Evolutionary conservation across 2,797 vertebrate species (phyloP), one percentile per base, ranked within the genome.

Genomic region (Bryconaethiops microstoma): DNA sequence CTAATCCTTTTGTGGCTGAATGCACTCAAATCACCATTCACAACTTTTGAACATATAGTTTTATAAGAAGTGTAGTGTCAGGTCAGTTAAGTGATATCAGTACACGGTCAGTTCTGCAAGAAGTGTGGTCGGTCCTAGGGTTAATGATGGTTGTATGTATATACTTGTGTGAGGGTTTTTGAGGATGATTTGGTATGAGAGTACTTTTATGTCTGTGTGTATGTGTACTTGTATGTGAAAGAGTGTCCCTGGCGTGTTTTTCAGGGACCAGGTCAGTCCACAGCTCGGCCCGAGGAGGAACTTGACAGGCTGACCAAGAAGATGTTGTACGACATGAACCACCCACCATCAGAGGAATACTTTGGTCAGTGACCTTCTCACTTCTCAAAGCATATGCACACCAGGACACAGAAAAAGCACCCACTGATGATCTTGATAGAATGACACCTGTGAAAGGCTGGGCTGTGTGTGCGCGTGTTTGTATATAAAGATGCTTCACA

Each of bases 291-390:
- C 17, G 98, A 99, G 82, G 98, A 99, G 67, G 98, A 99, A 85
- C 91, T 99, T 29, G 98, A 99, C 77, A 96, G 97, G 52, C 94
- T 99, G 84, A 99, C 98, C 88, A 99, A 99, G 93, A 99, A 99
- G 94, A 99, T 99, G 97, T 91, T 99, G 80, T 97, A 94, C 74
- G 98, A 99, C 89, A 99, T 99, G 98, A 96, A 99, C 89, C 94
- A 99, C 88, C 98, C 98, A 25, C 98, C 98, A 0, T 93, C 97
- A 0, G 96, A 98, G 86, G 95, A 99, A 2, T 99, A 98, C 88
- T 99, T 99, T 74, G 98, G 98, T 99, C 90, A 96, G 79, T 84
- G 40, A n/a, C 21, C 19, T 62, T 54, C 42, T 2, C 16, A 75
- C 40, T 14, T 21, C 12, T 12, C 40, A 12, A 0, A 4, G 23